Evolutionary conservation across 1,140 invertebrate genomes (phyloP).

Genomic region (Trachymyrmex cornetzi): DNA sequence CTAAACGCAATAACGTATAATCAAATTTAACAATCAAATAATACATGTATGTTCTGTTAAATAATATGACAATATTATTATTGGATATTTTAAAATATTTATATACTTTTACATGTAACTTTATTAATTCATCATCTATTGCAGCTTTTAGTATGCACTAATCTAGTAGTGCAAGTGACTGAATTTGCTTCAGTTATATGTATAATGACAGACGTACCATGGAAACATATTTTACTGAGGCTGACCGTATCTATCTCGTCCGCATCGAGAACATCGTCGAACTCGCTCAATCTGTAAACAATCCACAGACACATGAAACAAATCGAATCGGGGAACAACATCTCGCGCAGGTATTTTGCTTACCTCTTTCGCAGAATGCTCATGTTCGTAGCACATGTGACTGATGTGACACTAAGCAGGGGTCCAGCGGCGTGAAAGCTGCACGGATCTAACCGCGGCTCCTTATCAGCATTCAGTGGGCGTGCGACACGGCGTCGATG

Average conservation of each 20-base stretch:
- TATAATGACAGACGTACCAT: slow-evolving; percentile 87
- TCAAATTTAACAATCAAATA: too few relatives aligned
- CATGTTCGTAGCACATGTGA: slow-evolving; percentile 66
- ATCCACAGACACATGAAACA: background rate
- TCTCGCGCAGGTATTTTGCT: background rate
- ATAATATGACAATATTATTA: too few relatives aligned
- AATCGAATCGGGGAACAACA: too few relatives aligned
- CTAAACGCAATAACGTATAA: too few relatives aligned
- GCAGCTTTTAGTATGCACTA: too few relatives aligned
- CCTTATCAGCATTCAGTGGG: slow-evolving; percentile 72
- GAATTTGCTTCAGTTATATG: slow-evolving; percentile 31
- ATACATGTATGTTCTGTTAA: too few relatives aligned
- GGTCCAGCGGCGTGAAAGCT: slow-evolving; percentile 20
- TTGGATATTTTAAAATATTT: too few relatives aligned
- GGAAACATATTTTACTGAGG: slow-evolving; percentile 91
- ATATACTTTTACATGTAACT: too few relatives aligned
- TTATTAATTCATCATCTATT: too few relatives aligned
- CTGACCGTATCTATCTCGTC: slow-evolving; percentile 90
- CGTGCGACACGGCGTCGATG: slow-evolving; percentile 17
- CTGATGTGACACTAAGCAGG: slow-evolving; percentile 7
- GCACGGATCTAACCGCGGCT: background rate
- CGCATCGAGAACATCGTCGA: slow-evolving; percentile 89
- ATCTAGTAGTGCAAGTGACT: too few relatives aligned
- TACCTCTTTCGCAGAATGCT: slow-evolving; percentile 74
- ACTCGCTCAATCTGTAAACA: slow-evolving; percentile 90